Conservation (phyloP, 2,113 vertebrate species). For the Macaca nemestrina region DNA sequence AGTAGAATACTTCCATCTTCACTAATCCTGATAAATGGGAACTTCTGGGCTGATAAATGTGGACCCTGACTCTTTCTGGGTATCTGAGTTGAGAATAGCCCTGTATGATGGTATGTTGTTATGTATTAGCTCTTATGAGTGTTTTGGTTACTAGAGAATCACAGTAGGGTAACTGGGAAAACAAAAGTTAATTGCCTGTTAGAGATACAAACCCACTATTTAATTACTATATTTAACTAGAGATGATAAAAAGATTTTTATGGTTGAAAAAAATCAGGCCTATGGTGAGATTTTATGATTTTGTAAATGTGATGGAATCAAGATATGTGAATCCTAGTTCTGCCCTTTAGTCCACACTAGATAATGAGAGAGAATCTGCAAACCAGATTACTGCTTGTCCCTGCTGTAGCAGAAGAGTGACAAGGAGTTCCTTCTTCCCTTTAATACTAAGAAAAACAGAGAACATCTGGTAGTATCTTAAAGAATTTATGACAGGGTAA, state of each 20-base stretch:
- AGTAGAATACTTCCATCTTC: not conserved
- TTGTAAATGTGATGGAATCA: not conserved
- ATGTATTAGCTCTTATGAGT: too few species aligned
- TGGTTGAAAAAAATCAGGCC: slow-evolving; percentile 6
- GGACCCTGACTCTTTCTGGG: not conserved
- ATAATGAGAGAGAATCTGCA: not conserved
- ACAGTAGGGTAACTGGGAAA: not conserved
- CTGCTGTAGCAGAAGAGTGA: not conserved
- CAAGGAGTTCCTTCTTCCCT: not conserved
- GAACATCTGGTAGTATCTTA: not conserved
- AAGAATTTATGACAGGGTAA: not conserved
- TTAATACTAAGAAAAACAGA: not conserved
- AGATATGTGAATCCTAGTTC: not conserved
- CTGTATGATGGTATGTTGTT: not conserved
- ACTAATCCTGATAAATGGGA: not conserved
- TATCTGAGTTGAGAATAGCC: not conserved
- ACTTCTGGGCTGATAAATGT: not conserved
- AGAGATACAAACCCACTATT: slow-evolving; percentile 5
- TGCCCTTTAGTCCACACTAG: not conserved
- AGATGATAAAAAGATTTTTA: slow-evolving; percentile 6
- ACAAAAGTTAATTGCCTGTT: not conserved
- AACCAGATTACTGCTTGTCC: not conserved
- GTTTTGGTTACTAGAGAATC: not conserved
- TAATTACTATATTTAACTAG: not conserved
- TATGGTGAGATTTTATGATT: slow-evolving; percentile 17